Base-by-base conservation (phyloP, 2,797 vertebrate genomes). In the Syndactyla subalaris region DNA sequence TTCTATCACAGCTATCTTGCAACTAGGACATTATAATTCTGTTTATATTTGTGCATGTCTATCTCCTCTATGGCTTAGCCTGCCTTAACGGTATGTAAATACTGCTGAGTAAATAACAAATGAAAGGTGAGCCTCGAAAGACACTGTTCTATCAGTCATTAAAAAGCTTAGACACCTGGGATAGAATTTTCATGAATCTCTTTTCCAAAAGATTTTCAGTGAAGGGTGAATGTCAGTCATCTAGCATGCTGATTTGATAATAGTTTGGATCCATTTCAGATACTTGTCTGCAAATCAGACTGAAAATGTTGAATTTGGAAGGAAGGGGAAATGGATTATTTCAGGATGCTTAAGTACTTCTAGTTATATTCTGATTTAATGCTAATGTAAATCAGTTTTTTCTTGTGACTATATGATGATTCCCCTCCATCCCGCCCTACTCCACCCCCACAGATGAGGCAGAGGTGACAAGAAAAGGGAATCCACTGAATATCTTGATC, bases 81-180 rank as follows among this genome's bases (percentile, higher is more conserved):
- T 89, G 70, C 57, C 88, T 94, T 91, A 95, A 80, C 54, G 72
- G 61, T 89, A 82, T 91, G 86, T 91, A 93, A 96, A 96, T 92
- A 93, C 68, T 89, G 61, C 65, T 80, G 89, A 93, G 91, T 91
- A 96, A 96, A 96, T 92, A 96, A 91, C 78, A 95, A 97, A 93
- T 93, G 65, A 87, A 97, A 93, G 86, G 86, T 93, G 88, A 96
- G 46, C 72, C 68, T 87, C 36, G 58, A 89, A 91, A 94, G 61
- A 80, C 61, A 83, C 68, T 91, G 18, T 88, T 83, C 86, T 72
- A 80, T 89, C 74, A 95, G 86, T 93, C 78, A 89, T 87, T 93
- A 87, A 89, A 92, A 92, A 80, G 15, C 80, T 67, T 63, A 82
- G 86, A 55, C 34, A 58, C 18, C 41, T 65, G 23, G 49, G 41